phyloP scores from a whole-genome alignment of 2,113 vertebrate genomes.

The Coturnix japonica region DNA sequence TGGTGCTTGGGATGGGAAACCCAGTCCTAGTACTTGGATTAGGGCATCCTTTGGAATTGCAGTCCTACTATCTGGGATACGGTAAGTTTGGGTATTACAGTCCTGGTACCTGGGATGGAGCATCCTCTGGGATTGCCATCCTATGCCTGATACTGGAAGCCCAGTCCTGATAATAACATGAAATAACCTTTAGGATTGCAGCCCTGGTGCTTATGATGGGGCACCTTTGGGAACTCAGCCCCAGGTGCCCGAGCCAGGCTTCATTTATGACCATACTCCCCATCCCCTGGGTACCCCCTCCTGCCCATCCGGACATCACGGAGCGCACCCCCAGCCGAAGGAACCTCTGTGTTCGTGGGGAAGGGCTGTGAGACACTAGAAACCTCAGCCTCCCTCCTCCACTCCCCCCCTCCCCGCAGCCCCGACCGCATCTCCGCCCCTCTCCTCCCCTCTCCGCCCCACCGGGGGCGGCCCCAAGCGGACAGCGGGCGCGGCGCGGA shows the following conservation, averaged over 20 bases:
- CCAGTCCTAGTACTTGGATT: rapidly evolving
- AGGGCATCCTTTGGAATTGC: too few relatives aligned
- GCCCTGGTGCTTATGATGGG: too few relatives aligned
- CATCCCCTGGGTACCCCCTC: too few relatives aligned
- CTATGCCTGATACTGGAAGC: too few relatives aligned
- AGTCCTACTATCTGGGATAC: rapidly evolving
- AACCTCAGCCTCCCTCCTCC: neutral
- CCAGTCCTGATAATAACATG: neutral
- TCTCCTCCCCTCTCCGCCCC: neutral
- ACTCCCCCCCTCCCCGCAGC: neutral
- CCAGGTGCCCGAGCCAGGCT: neutral
- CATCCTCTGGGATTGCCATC: too few relatives aligned
- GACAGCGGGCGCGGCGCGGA: neutral
- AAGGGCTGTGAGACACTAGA: too few relatives aligned
- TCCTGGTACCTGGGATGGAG: neutral
- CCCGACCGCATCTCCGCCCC: neutral
- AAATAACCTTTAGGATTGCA: too few relatives aligned
- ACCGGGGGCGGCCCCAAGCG: neutral
- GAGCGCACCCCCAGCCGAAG: neutral
- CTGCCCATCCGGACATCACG: neutral
- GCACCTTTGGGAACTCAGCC: neutral
- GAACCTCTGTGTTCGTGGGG: neutral
- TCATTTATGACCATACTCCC: too few relatives aligned
- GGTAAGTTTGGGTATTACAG: neutral
- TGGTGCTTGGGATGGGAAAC: neutral